Percentiles rank a stretch among this genome's conserved stretches.
Evolutionary conservation across 1,140 invertebrate species (phyloP).

Genomic region (Parapsyche elsis): DNA sequence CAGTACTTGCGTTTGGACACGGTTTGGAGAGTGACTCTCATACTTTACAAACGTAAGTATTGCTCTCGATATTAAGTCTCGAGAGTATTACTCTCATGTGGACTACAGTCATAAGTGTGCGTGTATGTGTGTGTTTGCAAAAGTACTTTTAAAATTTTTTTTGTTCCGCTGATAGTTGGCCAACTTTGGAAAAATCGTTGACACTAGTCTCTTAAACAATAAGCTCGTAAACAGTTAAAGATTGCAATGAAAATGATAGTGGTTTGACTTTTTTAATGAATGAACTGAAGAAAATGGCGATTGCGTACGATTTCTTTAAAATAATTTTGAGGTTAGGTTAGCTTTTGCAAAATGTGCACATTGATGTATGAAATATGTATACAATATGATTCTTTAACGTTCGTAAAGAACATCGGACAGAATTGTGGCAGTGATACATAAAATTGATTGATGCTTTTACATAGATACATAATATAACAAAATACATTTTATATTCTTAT

Average conservation of each 20-base stretch:
- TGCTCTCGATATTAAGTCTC: neutral
- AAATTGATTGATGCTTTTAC: neutral
- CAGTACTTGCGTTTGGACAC: too few species aligned
- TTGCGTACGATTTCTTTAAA: too few species aligned
- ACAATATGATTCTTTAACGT: neutral
- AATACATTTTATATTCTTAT: too few species aligned
- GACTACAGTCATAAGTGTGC: too few species aligned
- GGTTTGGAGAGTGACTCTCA: too few species aligned
- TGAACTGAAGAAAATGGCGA: too few species aligned
- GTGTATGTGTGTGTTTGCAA: conserved; percentile 3
- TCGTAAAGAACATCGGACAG: neutral
- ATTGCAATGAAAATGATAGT: neutral
- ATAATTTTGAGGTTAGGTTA: too few species aligned
- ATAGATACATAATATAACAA: too few species aligned
- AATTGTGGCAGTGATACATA: conserved; percentile 19
- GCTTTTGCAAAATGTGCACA: too few species aligned
- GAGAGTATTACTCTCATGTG: too few species aligned
- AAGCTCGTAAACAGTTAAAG: conserved; percentile 35
- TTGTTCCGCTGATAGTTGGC: conserved; percentile 34
- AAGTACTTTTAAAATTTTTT: neutral
- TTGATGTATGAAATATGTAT: neutral
- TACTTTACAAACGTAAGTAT: neutral
- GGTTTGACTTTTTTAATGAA: too few species aligned
- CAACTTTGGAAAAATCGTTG: conserved; percentile 18
- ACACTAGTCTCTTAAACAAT: conserved; percentile 36